These are phyloP conservation scores for Drosophila ogumai DNA, from an alignment of 1,140 invertebrate genomes.

Conservation along the genomic window DNA sequence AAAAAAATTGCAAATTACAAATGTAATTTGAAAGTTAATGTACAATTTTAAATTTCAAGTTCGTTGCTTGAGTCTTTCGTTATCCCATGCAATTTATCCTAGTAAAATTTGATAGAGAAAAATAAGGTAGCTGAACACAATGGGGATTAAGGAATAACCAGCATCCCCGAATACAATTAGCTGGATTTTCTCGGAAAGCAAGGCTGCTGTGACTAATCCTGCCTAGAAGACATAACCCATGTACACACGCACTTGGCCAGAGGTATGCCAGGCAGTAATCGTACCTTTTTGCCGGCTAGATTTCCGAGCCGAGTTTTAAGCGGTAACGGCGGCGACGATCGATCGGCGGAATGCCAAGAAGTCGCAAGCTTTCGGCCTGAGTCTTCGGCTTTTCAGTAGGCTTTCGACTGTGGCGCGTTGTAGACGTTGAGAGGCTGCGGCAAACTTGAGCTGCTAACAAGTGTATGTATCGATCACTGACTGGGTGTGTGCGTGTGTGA, in stretches of 20 bases:
- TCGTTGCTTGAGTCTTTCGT: constrained; percentile 17
- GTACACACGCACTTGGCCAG: constrained; percentile 31
- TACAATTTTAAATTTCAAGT: not conserved
- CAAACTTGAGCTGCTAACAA: constrained; percentile 17
- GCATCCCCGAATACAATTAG: constrained; percentile 37
- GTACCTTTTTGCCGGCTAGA: constrained; percentile 4
- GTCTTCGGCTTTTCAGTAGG: constrained; percentile 48
- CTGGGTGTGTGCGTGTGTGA: constrained; percentile 20
- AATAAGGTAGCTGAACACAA: constrained; percentile 21
- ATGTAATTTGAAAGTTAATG: not conserved
- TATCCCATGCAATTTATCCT: not conserved
- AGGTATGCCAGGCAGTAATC: constrained; percentile 26
- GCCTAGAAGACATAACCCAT: constrained; percentile 30
- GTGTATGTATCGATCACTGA: constrained; percentile 47
- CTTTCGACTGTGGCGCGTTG: constrained; percentile 70
- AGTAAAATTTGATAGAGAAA: not conserved
- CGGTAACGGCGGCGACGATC: constrained; percentile 46
- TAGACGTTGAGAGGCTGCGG: constrained; percentile 62
- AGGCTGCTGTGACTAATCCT: constrained; percentile 48
- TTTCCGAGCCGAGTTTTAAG: constrained; percentile 42
- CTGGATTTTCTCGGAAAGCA: constrained; percentile 49
- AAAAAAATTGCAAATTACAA: not conserved
- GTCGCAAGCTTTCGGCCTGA: constrained; percentile 44
- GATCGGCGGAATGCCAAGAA: constrained; percentile 6
- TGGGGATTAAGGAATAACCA: constrained; percentile 34